Percentiles rank a stretch among this genome's conserved stretches.
Evolutionary conservation across 2,797 vertebrate genomes (phyloP).

Genomic region (Sebastes cheni): DNA sequence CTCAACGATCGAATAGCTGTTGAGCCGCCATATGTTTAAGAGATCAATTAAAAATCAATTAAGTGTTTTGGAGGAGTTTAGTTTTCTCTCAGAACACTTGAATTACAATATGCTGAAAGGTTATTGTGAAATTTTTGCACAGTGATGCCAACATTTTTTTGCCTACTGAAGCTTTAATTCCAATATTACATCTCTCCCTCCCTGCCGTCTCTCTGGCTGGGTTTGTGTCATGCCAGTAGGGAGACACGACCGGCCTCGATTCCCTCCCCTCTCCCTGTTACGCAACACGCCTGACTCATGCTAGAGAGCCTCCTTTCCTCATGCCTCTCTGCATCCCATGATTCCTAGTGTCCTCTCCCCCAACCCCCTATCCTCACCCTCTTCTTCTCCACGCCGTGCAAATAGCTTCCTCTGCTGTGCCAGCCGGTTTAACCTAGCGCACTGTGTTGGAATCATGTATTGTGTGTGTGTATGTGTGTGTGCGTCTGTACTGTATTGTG

Average conservation of each 20-base stretch:
- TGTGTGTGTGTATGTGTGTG: not conserved
- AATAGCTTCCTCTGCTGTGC: not conserved
- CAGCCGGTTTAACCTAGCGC: slow-evolving; percentile 9
- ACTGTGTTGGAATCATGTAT: slow-evolving; percentile 1
- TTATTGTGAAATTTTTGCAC: too few species aligned
- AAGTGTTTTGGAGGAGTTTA: too few species aligned
- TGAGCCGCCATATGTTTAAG: too few species aligned
- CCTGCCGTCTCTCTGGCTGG: not conserved
- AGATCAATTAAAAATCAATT: too few species aligned
- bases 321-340: slow-evolving; percentile 52
- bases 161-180: not conserved
- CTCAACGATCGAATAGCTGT: too few species aligned
- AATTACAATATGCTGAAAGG: too few species aligned
- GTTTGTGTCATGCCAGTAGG: slow-evolving; percentile 29
- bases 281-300: slow-evolving; percentile 80
- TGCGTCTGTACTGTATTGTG: not conserved
- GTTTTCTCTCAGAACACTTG: too few species aligned
- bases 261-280: slow-evolving; percentile 55
- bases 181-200: not conserved
- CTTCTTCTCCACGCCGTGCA: not conserved
- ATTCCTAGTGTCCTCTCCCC: slow-evolving; percentile 54
- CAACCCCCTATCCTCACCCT: not conserved
- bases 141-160: too few species aligned
- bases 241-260: slow-evolving; percentile 33
- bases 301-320: slow-evolving; percentile 56